These are phyloP conservation scores for Lagopus muta DNA, from an alignment of 2,113 vertebrate species.

Conservation along the genomic window DNA sequence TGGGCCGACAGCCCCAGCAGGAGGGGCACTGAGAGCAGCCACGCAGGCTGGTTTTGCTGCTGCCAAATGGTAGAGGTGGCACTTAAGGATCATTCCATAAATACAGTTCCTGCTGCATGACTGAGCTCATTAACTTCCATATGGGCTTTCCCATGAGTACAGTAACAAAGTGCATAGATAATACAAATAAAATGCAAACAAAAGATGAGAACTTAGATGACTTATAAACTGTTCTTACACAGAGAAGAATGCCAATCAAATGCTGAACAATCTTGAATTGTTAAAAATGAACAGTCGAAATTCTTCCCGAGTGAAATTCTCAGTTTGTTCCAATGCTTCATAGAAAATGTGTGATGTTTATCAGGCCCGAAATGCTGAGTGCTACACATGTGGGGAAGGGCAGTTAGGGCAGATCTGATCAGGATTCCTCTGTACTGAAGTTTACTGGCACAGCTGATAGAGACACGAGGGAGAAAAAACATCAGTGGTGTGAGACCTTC, in stretches of 20 bases:
- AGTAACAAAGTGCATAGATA: neutral
- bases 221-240: neutral
- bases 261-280: neutral
- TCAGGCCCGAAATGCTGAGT: neutral
- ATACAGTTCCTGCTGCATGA: neutral
- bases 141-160: neutral
- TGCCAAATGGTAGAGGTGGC: constrained; percentile 15
- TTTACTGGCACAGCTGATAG: neutral
- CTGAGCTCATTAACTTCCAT: constrained; percentile 27
- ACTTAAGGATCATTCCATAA: constrained; percentile 31
- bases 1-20: neutral
- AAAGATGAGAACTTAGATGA: neutral
- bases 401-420: neutral
- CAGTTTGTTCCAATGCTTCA: neutral
- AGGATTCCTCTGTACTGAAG: neutral
- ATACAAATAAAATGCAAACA: neutral
- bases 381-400: neutral
- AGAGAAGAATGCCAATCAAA: neutral
- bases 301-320: neutral
- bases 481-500: neutral
- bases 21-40: neutral
- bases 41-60: neutral
- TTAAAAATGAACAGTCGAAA: neutral
- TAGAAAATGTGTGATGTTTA: neutral
- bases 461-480: neutral